phyloP scores from a whole-genome alignment of 2,888 invertebrate genomes.

The Drosophila limbata region DNA sequence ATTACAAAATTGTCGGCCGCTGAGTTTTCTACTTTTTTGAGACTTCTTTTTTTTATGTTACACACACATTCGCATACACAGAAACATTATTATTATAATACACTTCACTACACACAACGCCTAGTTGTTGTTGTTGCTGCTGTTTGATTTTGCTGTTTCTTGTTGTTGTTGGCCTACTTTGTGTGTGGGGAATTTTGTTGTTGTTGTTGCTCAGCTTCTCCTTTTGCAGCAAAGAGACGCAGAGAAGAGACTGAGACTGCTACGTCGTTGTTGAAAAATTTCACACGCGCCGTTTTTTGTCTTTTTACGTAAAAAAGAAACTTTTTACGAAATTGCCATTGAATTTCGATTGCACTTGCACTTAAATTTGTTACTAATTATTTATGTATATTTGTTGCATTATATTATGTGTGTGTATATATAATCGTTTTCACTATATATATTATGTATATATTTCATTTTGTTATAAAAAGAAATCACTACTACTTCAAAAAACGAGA shows the following conservation, averaged over 20 bases:
- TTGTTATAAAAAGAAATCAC: conserved; percentile 61
- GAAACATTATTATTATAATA: conserved; percentile 55
- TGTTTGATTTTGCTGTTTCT: conserved; percentile 60
- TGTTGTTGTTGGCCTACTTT: conserved; percentile 82
- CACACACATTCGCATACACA: conserved; percentile 18
- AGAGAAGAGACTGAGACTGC: conserved; percentile 45
- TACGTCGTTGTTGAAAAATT: conserved; percentile 69
- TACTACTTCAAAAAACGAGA: conserved; percentile 61
- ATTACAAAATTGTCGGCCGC: conserved; percentile 69
- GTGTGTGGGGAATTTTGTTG: conserved; percentile 68
- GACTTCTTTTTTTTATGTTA: conserved; percentile 55
- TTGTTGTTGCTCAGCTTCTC: conserved; percentile 63
- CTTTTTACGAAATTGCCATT: conserved; percentile 57
- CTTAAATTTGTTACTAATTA: conserved; percentile 28
- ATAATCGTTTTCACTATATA: conserved; percentile 44
- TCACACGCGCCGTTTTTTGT: conserved; percentile 76
- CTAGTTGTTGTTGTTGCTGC: conserved; percentile 59
- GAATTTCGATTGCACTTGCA: conserved; percentile 59
- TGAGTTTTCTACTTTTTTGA: conserved; percentile 64
- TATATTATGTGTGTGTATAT: conserved; percentile 47
- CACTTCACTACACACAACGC: conserved; percentile 59
- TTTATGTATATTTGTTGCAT: conserved; percentile 45
- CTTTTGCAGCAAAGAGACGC: conserved; percentile 61
- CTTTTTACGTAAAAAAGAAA: conserved; percentile 71
- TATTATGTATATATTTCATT: conserved; percentile 61